Evolutionary conservation across 2,113 vertebrate species (phyloP).

Genomic region (Penelope pileata): DNA sequence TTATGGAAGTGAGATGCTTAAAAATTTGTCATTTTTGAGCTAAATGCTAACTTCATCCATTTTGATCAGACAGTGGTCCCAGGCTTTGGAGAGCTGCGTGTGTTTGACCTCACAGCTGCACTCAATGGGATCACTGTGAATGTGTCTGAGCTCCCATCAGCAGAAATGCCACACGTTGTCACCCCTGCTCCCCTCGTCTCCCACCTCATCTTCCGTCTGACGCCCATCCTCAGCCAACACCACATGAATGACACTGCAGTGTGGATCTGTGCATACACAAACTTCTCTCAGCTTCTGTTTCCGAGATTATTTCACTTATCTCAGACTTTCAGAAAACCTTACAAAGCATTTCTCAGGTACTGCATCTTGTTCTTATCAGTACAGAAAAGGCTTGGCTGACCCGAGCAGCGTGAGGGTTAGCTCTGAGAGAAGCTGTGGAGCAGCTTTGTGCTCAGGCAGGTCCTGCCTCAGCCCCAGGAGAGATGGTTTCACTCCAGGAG

Average conservation of each 20-base stretch:
- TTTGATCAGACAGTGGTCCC: background rate
- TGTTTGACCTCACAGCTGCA: background rate
- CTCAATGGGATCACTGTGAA: background rate
- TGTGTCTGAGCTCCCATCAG: background rate
- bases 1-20: background rate
- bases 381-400: background rate
- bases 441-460: background rate
- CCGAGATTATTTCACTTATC: background rate
- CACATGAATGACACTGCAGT: background rate
- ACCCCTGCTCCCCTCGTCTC: background rate
- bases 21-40: background rate
- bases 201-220: background rate
- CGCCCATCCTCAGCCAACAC: background rate
- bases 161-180: background rate
- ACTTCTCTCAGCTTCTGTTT: background rate
- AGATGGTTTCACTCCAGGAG: background rate
- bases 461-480: background rate
- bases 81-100: background rate
- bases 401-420: background rate
- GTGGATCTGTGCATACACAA: background rate
- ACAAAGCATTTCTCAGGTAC: background rate
- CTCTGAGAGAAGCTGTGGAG: background rate
- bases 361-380: background rate
- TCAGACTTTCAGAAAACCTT: background rate
- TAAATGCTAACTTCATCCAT: background rate